Percentiles rank a stretch among this genome's conserved stretches.
Evolutionary conservation across 1,140 invertebrate genomes (phyloP).

Genomic region (Drosophila sechellia): DNA sequence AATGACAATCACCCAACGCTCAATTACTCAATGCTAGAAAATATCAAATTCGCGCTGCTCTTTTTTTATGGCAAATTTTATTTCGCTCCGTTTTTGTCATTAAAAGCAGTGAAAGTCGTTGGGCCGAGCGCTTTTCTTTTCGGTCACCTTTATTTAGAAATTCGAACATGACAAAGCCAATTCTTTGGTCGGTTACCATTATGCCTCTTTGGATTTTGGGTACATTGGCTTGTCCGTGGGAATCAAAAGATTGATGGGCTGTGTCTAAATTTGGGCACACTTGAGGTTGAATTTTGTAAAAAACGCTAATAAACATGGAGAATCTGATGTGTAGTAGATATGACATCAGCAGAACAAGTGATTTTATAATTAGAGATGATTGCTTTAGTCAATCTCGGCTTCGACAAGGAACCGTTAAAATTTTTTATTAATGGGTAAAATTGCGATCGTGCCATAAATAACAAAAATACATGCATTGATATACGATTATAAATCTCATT

Average conservation of each 20-base stretch:
- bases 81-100: conserved; percentile 54
- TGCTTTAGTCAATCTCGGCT: conserved; percentile 13
- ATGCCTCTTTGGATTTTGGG: conserved; percentile 1
- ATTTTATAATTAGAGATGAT: conserved; percentile 44
- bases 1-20: conserved; percentile 49
- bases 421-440: neutral
- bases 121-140: conserved; percentile 51
- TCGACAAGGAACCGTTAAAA: neutral
- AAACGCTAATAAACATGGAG: conserved; percentile 16
- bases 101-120: conserved; percentile 71
- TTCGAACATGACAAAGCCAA: conserved; percentile 49
- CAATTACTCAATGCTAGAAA: conserved; percentile 74
- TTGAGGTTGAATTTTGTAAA: conserved; percentile 30
- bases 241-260: conserved; percentile 38
- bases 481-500: neutral
- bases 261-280: conserved; percentile 41
- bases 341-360: conserved; percentile 45
- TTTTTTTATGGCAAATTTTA: conserved; percentile 36
- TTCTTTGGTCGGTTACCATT: conserved; percentile 34
- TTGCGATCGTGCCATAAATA: neutral
- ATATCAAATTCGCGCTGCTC: conserved; percentile 58
- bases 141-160: conserved; percentile 26
- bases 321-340: conserved; percentile 16
- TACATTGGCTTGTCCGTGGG: conserved; percentile 30
- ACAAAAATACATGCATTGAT: neutral